Percentiles rank a stretch among this genome's conserved stretches.
Evolutionary conservation across 1,140 invertebrate species (phyloP).

Genomic region (Leptinotarsa defecta): DNA sequence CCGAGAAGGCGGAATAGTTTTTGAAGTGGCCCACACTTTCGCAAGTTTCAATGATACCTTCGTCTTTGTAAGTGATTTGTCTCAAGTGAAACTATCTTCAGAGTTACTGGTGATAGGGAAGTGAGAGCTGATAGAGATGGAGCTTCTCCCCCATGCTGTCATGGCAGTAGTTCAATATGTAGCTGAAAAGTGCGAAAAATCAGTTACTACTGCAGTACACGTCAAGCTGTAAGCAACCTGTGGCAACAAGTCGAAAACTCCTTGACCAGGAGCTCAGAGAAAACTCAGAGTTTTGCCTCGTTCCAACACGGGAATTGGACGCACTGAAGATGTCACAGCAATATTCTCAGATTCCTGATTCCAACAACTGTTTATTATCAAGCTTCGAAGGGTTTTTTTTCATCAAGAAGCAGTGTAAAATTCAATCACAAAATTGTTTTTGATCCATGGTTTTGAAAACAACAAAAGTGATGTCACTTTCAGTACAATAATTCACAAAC

Average conservation of each 20-base stretch:
- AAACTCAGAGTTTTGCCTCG: conserved; percentile 93
- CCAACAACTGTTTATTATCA: too few relatives aligned
- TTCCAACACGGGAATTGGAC: conserved; percentile 98
- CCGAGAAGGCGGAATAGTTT: conserved; percentile 95
- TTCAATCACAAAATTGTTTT: too few relatives aligned
- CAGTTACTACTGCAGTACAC: conserved; percentile 97
- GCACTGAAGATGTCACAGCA: conserved; percentile 99
- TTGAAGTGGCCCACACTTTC: conserved; percentile 99
- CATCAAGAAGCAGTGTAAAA: too few relatives aligned
- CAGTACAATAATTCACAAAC: too few relatives aligned
- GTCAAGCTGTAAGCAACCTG: conserved; percentile 97
- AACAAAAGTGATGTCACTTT: too few relatives aligned
- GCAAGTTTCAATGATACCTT: conserved; percentile 99
- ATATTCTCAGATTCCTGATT: conserved; percentile 99
- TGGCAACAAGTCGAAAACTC: conserved; percentile 97
- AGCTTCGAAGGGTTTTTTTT: too few relatives aligned
- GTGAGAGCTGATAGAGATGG: conserved; percentile 99
- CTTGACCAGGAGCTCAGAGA: conserved; percentile 97
- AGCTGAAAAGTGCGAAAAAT: conserved; percentile 96
- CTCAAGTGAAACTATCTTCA: conserved; percentile 96
- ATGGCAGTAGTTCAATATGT: conserved; percentile 99
- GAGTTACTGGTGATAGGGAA: conserved; percentile 99
- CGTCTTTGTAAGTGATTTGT: conserved; percentile 98
- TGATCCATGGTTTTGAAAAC: too few relatives aligned
- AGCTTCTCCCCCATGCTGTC: conserved; percentile 99